These are phyloP conservation scores for Scotopteryx bipunctaria DNA, from an alignment of 2,888 invertebrate genomes.

Conservation along the genomic window DNA sequence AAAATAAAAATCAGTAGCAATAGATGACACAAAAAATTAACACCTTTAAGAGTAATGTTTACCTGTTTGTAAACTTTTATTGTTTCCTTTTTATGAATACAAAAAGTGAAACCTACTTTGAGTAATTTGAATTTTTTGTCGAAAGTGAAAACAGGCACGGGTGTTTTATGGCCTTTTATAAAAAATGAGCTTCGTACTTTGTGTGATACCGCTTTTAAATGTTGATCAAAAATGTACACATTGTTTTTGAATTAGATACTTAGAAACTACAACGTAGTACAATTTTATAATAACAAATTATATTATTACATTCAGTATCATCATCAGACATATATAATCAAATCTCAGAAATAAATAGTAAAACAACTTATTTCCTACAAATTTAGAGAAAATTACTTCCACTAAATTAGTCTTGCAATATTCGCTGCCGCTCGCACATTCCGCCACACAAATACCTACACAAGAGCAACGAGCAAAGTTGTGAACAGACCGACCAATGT, in stretches of 20 bases:
- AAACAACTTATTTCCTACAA: too few relatives aligned
- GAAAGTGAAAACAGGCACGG: slow-evolving; percentile 65
- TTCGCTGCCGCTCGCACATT: slow-evolving; percentile 12
- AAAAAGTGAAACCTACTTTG: slow-evolving; percentile 61
- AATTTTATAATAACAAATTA: too few relatives aligned
- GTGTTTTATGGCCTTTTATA: slow-evolving; percentile 41
- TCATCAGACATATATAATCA: too few relatives aligned
- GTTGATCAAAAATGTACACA: not conserved
- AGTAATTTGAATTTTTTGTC: slow-evolving; percentile 57
- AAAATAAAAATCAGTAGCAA: slow-evolving; percentile 48
- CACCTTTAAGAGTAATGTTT: slow-evolving; percentile 42
- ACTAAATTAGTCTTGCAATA: too few relatives aligned
- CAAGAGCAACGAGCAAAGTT: slow-evolving; percentile 54
- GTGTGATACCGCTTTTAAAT: not conserved
- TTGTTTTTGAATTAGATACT: not conserved
- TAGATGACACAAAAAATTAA: slow-evolving; percentile 40
- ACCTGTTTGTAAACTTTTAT: slow-evolving; percentile 54
- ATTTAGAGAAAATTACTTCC: too few relatives aligned
- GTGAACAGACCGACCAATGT: slow-evolving; percentile 40
- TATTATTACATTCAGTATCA: too few relatives aligned
- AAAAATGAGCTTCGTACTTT: slow-evolving; percentile 19
- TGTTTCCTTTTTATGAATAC: slow-evolving; percentile 53
- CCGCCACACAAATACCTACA: slow-evolving; percentile 21
- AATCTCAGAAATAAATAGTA: too few relatives aligned
- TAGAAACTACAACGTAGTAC: too few relatives aligned